phyloP scores from a whole-genome alignment of 2,797 vertebrate species.

The Galago senegalensis region DNA sequence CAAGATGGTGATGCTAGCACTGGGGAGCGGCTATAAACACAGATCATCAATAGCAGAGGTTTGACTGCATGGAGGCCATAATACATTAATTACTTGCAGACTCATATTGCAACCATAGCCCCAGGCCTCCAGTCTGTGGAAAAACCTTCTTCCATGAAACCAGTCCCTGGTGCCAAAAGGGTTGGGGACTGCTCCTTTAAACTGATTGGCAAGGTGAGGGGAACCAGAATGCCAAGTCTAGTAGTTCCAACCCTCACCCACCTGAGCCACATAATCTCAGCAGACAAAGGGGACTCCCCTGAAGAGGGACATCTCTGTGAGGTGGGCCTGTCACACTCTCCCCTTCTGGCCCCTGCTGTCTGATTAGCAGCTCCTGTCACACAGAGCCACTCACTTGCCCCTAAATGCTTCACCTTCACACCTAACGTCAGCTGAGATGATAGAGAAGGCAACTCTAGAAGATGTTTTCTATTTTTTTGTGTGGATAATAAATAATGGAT shows the following conservation, averaged over 20 bases:
- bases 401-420: not conserved
- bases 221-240: not conserved
- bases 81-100: too few species aligned
- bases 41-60: too few species aligned
- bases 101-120: too few species aligned
- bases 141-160: too few species aligned
- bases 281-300: not conserved
- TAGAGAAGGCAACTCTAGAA: not conserved
- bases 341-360: not conserved
- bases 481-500: not conserved
- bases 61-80: too few species aligned
- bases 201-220: not conserved
- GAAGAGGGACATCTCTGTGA: accelerated
- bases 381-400: not conserved
- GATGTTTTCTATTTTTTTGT: not conserved
- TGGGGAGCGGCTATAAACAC: too few species aligned
- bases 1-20: too few species aligned
- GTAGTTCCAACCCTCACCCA: not conserved
- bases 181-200: not conserved
- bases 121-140: too few species aligned
- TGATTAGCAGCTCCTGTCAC: not conserved
- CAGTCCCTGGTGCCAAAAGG: too few species aligned
- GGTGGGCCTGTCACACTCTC: not conserved
- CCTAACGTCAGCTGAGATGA: not conserved
- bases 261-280: not conserved